Evolutionary conservation across 2,888 invertebrate genomes (phyloP).

Genomic region (Abrostola triplasia): DNA sequence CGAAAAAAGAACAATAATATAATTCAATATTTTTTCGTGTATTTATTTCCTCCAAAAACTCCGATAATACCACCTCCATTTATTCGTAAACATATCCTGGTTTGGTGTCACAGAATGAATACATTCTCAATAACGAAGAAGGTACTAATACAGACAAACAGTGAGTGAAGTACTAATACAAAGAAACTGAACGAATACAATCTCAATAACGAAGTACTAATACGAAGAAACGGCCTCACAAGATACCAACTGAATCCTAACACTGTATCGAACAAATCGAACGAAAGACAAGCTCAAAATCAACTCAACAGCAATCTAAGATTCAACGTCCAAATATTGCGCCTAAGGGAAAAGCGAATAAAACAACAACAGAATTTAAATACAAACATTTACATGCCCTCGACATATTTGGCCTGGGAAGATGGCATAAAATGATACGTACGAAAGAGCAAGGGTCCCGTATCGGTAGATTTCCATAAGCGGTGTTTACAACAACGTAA

Average conservation of each 20-base stretch:
- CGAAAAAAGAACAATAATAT: too few species aligned
- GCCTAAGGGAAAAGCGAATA: slow-evolving; percentile 47
- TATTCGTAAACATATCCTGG: too few species aligned
- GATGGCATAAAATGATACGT: slow-evolving; percentile 64
- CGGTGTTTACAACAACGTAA: slow-evolving; percentile 74
- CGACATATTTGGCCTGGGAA: slow-evolving; percentile 61
- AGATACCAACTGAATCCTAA: neutral
- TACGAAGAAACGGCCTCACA: neutral
- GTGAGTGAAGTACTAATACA: too few species aligned
- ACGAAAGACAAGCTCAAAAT: slow-evolving; percentile 10
- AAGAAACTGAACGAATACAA: too few species aligned
- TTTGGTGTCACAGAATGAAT: too few species aligned
- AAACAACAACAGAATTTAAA: slow-evolving; percentile 54
- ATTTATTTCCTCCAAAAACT: too few species aligned
- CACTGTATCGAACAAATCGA: neutral
- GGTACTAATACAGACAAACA: too few species aligned
- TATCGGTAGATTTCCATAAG: slow-evolving; percentile 72
- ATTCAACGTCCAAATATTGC: slow-evolving; percentile 41
- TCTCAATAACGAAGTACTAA: too few species aligned
- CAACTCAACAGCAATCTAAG: slow-evolving; percentile 33
- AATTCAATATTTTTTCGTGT: too few species aligned
- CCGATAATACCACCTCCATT: too few species aligned
- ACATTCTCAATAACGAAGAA: too few species aligned
- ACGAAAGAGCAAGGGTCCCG: slow-evolving; percentile 53
- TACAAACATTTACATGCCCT: slow-evolving; percentile 57